Conservation (phyloP, 2,888 invertebrate genomes). For the Glomeris marginata region DNA sequence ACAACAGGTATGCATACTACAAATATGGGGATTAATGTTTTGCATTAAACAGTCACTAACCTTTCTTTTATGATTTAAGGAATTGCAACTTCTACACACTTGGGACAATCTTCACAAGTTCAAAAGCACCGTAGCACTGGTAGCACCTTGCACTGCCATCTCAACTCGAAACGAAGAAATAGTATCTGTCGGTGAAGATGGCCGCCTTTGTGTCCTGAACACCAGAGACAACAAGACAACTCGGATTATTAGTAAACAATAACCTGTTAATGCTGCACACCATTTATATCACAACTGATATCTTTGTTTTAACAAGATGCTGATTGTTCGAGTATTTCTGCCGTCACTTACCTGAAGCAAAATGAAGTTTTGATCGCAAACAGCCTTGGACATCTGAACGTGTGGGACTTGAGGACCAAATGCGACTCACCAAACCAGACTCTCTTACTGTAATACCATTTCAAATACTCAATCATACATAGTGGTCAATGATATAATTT, state of each 20-base stretch:
- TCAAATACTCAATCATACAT: too few species aligned
- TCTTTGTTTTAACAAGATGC: too few species aligned
- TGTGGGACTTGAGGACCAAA: conserved; percentile 62
- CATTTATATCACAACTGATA: too few species aligned
- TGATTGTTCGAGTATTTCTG: conserved; percentile 66
- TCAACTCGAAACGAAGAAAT: conserved; percentile 61
- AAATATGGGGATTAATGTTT: not conserved
- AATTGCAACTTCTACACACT: conserved; percentile 34
- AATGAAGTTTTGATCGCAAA: conserved; percentile 68
- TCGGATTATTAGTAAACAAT: conserved; percentile 36
- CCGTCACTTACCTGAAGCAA: conserved; percentile 57
- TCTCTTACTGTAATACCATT: conserved; percentile 57
- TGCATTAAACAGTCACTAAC: too few species aligned
- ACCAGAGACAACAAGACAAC: conserved; percentile 36
- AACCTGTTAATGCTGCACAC: too few species aligned
- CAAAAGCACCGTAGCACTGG: conserved; percentile 26
- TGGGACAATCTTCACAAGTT: conserved; percentile 56
- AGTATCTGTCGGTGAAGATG: conserved; percentile 73
- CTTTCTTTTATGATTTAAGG: conserved; percentile 16
- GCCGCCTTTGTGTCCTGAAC: conserved; percentile 44
- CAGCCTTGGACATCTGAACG: conserved; percentile 73
- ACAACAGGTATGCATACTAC: conserved; percentile 15
- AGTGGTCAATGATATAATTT: not conserved
- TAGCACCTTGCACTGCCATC: conserved; percentile 55
- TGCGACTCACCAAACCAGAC: conserved; percentile 47